Evolutionary conservation across 2,113 vertebrate species (phyloP).

Genomic region (Ursus arctos): DNA sequence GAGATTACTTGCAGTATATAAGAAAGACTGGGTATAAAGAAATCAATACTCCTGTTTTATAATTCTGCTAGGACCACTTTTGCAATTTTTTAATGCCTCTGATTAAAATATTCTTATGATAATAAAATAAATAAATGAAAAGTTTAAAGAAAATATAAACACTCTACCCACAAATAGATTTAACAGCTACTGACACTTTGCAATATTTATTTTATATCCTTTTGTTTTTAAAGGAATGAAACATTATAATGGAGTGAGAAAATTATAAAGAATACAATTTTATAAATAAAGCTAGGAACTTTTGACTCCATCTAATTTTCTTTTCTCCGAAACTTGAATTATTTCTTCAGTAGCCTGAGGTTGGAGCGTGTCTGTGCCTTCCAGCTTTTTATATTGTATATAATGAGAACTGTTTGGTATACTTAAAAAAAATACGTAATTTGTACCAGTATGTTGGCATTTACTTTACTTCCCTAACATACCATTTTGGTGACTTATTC

Average conservation of each 20-base stretch:
- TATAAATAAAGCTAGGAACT: neutral
- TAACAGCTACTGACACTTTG: neutral
- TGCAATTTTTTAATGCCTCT: neutral
- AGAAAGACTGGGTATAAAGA: neutral
- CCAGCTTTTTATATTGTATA: neutral
- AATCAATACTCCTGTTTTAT: neutral
- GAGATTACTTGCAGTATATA: neutral
- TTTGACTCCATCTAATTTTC: neutral
- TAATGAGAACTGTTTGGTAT: neutral
- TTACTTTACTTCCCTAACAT: neutral
- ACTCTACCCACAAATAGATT: neutral
- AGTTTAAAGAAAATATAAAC: neutral
- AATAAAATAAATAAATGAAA: neutral
- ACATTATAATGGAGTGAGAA: neutral
- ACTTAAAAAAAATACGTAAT: neutral
- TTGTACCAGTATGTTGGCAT: neutral
- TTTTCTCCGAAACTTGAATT: neutral
- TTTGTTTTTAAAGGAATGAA: neutral
- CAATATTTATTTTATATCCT: neutral
- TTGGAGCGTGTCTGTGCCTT: neutral
- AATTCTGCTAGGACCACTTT: neutral
- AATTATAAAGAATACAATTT: neutral
- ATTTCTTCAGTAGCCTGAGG: neutral
- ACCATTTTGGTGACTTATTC: neutral
- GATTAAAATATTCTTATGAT: neutral